Evolutionary conservation across 2,888 invertebrate species (phyloP), one percentile per base, ranked within the genome.

Genomic region (Phlogophora meticulosa): DNA sequence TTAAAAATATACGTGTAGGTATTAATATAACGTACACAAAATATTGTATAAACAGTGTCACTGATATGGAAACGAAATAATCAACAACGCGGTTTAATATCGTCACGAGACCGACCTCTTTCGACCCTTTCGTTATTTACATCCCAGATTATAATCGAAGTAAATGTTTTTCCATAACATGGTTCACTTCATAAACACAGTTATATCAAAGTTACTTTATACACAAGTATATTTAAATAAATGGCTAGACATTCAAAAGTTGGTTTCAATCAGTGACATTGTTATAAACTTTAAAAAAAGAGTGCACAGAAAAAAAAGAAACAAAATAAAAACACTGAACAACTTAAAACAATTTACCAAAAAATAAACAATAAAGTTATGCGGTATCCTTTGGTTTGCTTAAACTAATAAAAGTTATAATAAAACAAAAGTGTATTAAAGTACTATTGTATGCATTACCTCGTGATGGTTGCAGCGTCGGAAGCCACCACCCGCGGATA

Each of bases 401-500:
- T 52, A 51, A 70, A 80, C 61, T 75, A 72, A 73, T 64, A 69
- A 69, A 81, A 81, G 70, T 67, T 78, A 75, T 58, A 56, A 32
- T 45, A 53, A 75, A 82, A 80, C 78, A 82, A 81, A 82, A 84
- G 64, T 63, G 52, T 61, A 64, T 73, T 76, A 61, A 72, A 71
- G 59, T 63, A 69, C 49, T 60, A 69, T 63, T 60, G 62, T 67
- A 82, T 80, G 73, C 70, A 84, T 90, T 88, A 92, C 92, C 92
- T 90, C 83, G 81, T 85, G 85, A 84, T 83, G 81, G 82, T 80
- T 85, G 80, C 81, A 85, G 76, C 80, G 78, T 72, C 83, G 77
- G 80, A 76, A 76, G 78, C 82, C 86, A 86, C 82, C 84, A 86
- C 86, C 89, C 88, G 87, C 85, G 84, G 85, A 84, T 86, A 83